Conservation (phyloP, 1,140 invertebrate genomes). For the Aporrectodea caliginosa region DNA sequence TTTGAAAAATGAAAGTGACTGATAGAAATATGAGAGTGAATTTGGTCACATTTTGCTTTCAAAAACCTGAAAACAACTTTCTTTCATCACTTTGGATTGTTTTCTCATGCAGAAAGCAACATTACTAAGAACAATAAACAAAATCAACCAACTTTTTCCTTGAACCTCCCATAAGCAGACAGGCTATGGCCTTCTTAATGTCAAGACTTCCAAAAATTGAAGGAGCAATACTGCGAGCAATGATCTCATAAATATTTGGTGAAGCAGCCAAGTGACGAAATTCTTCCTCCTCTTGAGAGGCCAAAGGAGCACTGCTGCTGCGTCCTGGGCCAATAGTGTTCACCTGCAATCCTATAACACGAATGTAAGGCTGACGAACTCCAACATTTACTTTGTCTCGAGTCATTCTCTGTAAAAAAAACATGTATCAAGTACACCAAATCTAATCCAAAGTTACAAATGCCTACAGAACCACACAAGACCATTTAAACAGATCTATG, state of each 20-base stretch:
- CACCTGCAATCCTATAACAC: slow-evolving; percentile 86
- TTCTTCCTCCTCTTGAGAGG: slow-evolving; percentile 80
- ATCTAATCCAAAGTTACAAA: too few relatives aligned
- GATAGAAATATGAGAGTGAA: too few relatives aligned
- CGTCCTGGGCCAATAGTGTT: slow-evolving; percentile 76
- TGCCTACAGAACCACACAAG: too few relatives aligned
- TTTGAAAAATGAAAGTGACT: too few relatives aligned
- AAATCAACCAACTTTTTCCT: slow-evolving; percentile 60
- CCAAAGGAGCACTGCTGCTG: slow-evolving; percentile 32
- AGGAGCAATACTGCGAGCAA: slow-evolving; percentile 88
- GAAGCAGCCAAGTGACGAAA: slow-evolving; percentile 80
- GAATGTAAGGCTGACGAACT: slow-evolving; percentile 86
- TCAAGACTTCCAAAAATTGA: slow-evolving; percentile 93
- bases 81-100: too few relatives aligned
- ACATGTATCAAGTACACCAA: too few relatives aligned
- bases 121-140: too few relatives aligned
- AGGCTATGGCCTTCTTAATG: slow-evolving; percentile 96
- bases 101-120: too few relatives aligned
- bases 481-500: too few relatives aligned
- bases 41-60: too few relatives aligned
- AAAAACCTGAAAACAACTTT: too few relatives aligned
- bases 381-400: slow-evolving; percentile 75
- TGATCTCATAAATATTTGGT: slow-evolving; percentile 81
- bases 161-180: slow-evolving; percentile 86
- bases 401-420: slow-evolving; percentile 18